Evolutionary conservation across 1,140 invertebrate species (phyloP), one percentile per base, ranked within the genome.

Genomic region (Pachyrhynchus sulphureomaculatus): DNA sequence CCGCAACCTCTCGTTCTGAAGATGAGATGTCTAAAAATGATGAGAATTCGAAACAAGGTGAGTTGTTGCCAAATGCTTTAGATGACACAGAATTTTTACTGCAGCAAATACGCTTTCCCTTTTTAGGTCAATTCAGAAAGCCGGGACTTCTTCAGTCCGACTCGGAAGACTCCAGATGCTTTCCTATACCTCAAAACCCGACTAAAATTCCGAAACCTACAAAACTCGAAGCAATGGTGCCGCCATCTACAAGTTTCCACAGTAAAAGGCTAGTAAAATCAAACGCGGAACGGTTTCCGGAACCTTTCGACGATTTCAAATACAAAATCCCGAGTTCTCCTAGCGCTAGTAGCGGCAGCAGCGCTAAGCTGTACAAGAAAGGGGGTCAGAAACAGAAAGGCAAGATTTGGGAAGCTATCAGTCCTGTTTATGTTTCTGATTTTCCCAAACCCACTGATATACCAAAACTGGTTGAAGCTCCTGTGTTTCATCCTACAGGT

Each of bases 401-500:
- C 44, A 10, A 77, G 78, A 39, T 24, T 72, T 56, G 17, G 51
- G n/a, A 66, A 45, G 42, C 20, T 9, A 39, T 53, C 36, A 74
- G 71, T 42, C 81, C 82, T 4, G 77, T 75, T 4, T 85, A 82
- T 57, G 77, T 80, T 8, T 81, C 80, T 0, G 78, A 79, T 13
- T 86, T 81, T 76, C 84, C 75, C 60, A 79, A 52, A 63, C 56
- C 75, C 33, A 79, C 80, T 53, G 78, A 78, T 68, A 73, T 77
- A 45, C 80, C 83, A 9, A 79, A 83, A 55, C 78, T 93, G 55
- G 86, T 90, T 0, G 89, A 94, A 72, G 92, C 91, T 12, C 91
- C 91, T 0, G 85, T 86, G 0, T 96, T 92, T 77, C 82, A 87
- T 72, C 93, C 92, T 0, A 86, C 86, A 0, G 90, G 90, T 68